phyloP scores from a whole-genome alignment of 2,113 vertebrate genomes.

The Nesogale talazaci region DNA sequence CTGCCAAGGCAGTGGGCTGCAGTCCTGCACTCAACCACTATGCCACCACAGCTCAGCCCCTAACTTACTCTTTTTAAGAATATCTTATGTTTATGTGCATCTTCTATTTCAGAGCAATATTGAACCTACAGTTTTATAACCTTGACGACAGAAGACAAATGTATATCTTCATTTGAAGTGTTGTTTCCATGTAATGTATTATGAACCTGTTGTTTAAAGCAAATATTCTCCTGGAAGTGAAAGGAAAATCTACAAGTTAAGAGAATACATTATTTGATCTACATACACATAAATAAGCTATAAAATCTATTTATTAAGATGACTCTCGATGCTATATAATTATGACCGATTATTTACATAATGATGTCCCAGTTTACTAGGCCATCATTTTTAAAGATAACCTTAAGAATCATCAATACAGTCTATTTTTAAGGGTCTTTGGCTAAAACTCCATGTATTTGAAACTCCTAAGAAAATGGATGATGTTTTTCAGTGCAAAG shows the following conservation, averaged over 20 bases:
- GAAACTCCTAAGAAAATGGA: slow-evolving; percentile 42
- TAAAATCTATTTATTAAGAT: not conserved
- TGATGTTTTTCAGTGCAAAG: slow-evolving; percentile 44
- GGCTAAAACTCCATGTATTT: not conserved
- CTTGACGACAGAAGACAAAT: not conserved
- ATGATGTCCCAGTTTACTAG: not conserved
- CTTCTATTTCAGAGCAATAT: not conserved
- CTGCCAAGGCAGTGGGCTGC: too few relatives aligned
- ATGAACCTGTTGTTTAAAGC: not conserved
- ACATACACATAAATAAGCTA: not conserved
- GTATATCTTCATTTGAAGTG: not conserved
- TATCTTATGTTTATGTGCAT: not conserved
- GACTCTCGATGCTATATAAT: not conserved
- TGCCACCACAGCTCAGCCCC: too few relatives aligned
- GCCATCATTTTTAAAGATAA: slow-evolving; percentile 57
- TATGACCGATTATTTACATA: slow-evolving; percentile 8
- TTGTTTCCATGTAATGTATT: not conserved
- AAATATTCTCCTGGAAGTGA: not conserved
- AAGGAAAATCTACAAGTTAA: not conserved
- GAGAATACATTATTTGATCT: slow-evolving; percentile 34
- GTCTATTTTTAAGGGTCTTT: slow-evolving; percentile 42
- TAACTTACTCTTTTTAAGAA: not conserved
- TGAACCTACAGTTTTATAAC: not conserved
- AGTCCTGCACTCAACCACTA: too few relatives aligned
- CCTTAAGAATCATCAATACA: not conserved